Evolutionary conservation across 2,113 vertebrate genomes (phyloP).

Genomic region (Gallinago undulata): DNA sequence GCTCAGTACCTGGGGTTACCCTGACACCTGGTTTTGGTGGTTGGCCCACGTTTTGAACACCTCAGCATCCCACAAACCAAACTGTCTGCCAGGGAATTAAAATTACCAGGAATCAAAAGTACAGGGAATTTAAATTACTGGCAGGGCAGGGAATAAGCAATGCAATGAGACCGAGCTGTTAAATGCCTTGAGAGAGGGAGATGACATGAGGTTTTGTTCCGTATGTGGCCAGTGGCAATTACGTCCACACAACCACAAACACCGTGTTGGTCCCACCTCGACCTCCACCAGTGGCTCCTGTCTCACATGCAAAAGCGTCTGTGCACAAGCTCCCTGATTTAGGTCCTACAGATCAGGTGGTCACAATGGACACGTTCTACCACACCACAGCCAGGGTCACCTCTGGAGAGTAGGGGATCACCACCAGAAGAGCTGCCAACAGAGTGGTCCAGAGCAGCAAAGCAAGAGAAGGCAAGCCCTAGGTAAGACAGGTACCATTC

Average conservation of each 20-base stretch:
- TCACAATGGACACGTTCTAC: accelerated
- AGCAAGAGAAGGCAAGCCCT: background rate
- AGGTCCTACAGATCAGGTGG: background rate
- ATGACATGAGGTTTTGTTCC: background rate
- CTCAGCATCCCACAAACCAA: background rate
- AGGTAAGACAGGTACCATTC: accelerated
- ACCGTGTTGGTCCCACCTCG: background rate
- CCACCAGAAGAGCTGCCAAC: background rate
- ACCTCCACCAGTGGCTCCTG: background rate
- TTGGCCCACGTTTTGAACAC: background rate
- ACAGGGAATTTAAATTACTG: background rate
- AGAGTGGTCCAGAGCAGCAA: accelerated
- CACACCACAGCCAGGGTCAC: accelerated
- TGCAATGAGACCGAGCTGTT: too few species aligned
- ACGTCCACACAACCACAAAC: background rate
- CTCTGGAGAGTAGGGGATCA: background rate
- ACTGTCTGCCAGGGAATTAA: background rate
- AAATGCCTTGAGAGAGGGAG: background rate
- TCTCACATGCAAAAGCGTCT: background rate
- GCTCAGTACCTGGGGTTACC: background rate
- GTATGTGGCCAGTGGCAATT: background rate
- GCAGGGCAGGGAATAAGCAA: background rate
- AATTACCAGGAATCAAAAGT: background rate
- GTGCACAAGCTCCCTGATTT: background rate
- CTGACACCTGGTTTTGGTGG: background rate